phyloP scores from a whole-genome alignment of 2,888 invertebrate genomes.

The Amorpha juglandis region DNA sequence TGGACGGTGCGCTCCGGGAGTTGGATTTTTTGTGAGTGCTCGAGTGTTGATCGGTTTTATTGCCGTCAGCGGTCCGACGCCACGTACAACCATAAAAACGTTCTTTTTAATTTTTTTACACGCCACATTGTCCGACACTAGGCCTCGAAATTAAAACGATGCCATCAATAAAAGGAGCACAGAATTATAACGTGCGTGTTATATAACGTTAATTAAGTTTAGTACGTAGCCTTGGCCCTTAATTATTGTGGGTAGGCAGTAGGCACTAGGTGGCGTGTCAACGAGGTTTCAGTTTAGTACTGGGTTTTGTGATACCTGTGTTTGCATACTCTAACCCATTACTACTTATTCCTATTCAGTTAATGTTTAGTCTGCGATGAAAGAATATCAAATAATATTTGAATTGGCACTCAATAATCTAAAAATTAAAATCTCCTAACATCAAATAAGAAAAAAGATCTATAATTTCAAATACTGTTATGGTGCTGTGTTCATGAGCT shows the following conservation, averaged over 20 bases:
- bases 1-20: constrained; percentile 65
- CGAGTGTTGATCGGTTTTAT: constrained; percentile 66
- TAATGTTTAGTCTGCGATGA: constrained; percentile 1
- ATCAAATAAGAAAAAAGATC: too few species aligned
- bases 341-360: not conserved
- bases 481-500: too few species aligned
- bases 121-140: constrained; percentile 64
- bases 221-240: constrained; percentile 15
- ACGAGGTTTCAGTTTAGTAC: not conserved
- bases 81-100: constrained; percentile 58
- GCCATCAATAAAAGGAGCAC: constrained; percentile 55
- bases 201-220: constrained; percentile 32
- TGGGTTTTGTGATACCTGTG: not conserved
- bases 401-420: not conserved
- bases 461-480: too few species aligned
- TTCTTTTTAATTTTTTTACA: constrained; percentile 54
- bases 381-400: not conserved
- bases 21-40: constrained; percentile 55
- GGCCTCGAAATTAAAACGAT: constrained; percentile 61
- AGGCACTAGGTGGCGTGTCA: not conserved
- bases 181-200: constrained; percentile 52
- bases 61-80: constrained; percentile 57
- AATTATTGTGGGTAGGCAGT: not conserved
- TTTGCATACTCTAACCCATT: not conserved
- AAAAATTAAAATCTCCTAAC: too few species aligned